Conservation (phyloP, 1,140 invertebrate species). For the Cardiocondyla obscurior region DNA sequence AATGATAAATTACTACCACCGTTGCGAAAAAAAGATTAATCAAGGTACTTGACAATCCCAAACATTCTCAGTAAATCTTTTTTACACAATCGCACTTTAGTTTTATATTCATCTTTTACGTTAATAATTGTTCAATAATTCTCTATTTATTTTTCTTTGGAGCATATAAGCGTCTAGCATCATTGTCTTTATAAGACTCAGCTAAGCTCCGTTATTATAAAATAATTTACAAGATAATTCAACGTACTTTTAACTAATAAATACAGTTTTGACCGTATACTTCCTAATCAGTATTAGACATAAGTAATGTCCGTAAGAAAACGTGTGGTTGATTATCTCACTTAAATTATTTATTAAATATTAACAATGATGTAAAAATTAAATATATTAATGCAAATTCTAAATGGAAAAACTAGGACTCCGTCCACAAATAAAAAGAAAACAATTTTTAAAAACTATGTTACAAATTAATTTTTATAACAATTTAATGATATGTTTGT, state of each 20-base stretch:
- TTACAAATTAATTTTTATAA: not conserved
- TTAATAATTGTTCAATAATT: constrained; percentile 63
- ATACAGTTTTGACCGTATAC: constrained; percentile 74
- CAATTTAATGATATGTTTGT: constrained; percentile 60
- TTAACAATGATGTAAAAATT: not conserved
- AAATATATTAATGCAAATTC: constrained; percentile 11
- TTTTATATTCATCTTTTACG: constrained; percentile 73
- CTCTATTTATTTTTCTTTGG: constrained; percentile 68
- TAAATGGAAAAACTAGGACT: not conserved
- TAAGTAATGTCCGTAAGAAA: constrained; percentile 18
- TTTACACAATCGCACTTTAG: constrained; percentile 79
- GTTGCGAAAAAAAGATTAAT: constrained; percentile 35
- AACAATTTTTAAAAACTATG: not conserved
- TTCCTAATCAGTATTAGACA: constrained; percentile 37
- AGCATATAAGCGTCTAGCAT: constrained; percentile 82
- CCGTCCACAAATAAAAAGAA: not conserved
- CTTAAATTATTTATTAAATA: constrained; percentile 35
- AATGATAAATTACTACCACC: constrained; percentile 57
- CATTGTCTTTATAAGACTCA: constrained; percentile 76
- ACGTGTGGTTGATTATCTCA: constrained; percentile 62
- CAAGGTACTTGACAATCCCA: constrained; percentile 13
- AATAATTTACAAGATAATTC: constrained; percentile 74
- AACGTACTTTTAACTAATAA: constrained; percentile 72
- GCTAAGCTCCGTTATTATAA: constrained; percentile 74
- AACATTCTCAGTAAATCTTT: constrained; percentile 41